Evolutionary conservation across 2,797 vertebrate genomes (phyloP).

Genomic region (Smutsia temminckii): DNA sequence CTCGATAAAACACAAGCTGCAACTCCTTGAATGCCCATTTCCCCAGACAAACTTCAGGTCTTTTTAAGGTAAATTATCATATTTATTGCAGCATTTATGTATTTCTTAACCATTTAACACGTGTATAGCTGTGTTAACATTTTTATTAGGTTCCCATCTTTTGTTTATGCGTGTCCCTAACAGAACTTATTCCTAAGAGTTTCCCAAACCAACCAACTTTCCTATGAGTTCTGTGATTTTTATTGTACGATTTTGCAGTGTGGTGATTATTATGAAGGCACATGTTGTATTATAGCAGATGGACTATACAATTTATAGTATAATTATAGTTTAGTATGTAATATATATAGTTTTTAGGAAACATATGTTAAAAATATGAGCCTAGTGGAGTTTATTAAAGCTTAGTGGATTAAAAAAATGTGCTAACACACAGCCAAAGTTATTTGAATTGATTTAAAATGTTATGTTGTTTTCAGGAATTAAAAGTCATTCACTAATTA

Average conservation of each 20-base stretch:
- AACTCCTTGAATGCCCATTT: neutral
- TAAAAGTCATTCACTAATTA: neutral
- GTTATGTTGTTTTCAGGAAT: neutral
- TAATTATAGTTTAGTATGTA: neutral
- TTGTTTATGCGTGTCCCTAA: neutral
- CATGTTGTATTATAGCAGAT: neutral
- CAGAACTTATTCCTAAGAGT: neutral
- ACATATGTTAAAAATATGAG: neutral
- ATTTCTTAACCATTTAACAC: neutral
- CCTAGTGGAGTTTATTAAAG: neutral
- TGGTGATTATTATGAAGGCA: neutral
- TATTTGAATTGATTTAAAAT: constrained; percentile 45
- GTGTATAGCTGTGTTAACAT: neutral
- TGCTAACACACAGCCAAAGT: neutral
- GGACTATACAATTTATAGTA: neutral
- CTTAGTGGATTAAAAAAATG: neutral
- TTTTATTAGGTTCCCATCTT: neutral
- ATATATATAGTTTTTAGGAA: neutral
- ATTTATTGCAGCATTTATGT: neutral
- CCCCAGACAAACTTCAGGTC: neutral
- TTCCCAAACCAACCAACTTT: neutral
- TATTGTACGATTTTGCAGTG: neutral
- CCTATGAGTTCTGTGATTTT: neutral
- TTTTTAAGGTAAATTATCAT: neutral
- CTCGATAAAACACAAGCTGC: neutral